These are phyloP conservation scores for Dasypogon diadema DNA, from an alignment of 2,888 invertebrate species.

Conservation along the genomic window DNA sequence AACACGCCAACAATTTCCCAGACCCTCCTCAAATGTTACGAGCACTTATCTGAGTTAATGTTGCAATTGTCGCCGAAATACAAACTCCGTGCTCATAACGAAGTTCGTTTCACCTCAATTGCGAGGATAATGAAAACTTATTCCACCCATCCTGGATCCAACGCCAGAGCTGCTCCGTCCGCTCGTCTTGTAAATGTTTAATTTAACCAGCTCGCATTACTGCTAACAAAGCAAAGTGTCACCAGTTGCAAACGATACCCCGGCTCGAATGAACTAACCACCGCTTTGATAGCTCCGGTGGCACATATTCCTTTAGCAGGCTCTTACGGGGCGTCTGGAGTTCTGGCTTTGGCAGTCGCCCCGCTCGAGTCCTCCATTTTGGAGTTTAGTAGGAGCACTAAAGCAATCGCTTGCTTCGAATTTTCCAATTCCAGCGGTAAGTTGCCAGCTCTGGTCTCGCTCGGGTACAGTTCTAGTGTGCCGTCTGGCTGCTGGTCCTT, in stretches of 20 bases:
- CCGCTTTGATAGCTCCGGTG: neutral
- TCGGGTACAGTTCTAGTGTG: no score
- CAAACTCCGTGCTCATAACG: conserved; percentile 41
- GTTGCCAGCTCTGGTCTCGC: no score
- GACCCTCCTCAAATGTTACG: conserved; percentile 42
- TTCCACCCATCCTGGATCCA: neutral
- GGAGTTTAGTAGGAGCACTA: no score
- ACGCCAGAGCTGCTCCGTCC: neutral
- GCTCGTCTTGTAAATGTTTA: conserved; percentile 37
- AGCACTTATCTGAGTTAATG: conserved; percentile 46
- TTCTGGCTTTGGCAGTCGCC: no score
- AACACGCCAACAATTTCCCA: conserved; percentile 20
- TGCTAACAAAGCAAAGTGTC: conserved; percentile 20
- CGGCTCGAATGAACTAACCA: conserved; percentile 6
- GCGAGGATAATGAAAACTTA: conserved; percentile 47
- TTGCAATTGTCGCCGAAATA: conserved; percentile 49
- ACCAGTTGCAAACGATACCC: conserved; percentile 13
- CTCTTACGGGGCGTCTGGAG: neutral
- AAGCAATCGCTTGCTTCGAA: no score
- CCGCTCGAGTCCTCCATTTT: no score
- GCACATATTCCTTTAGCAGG: conserved; percentile 23
- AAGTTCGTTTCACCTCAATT: conserved; percentile 45
- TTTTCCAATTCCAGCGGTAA: no score
- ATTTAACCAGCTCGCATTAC: conserved; percentile 38
- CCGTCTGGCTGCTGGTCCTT: no score